Evolutionary conservation across 2,888 invertebrate species (phyloP), one percentile per base, ranked within the genome.

Genomic region (Hirtodrosophila confusa): DNA sequence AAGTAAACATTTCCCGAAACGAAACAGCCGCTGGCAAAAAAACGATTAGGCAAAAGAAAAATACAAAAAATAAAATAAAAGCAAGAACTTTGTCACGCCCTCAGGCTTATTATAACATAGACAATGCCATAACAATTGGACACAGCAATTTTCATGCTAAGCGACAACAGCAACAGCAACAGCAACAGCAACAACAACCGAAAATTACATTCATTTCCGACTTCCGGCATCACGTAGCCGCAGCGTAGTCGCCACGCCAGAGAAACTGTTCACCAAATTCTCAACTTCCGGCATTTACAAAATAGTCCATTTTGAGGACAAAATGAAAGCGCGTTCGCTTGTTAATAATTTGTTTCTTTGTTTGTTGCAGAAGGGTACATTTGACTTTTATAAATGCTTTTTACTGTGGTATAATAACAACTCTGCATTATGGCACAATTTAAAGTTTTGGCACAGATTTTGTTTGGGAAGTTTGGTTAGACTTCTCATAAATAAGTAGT

Each of bases 211-310:
- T 77, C 64, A 71, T 83, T 83, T 82, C 75, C 80, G 56, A 58
- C 84, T 71, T 77, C 86, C 84, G 79, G 65, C 64, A 67, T 86
- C 86, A 86, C 84, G 86, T 86, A 71, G 80, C 77, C 80, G 66
- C 72, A 65, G 49, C 54, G 56, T 58, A 36, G 66, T 54, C 40
- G 39, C 58, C 62, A 54, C 27, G 39, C 49, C 61, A 35, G 58
- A 48, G 61, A 53, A 61, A 68, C 51, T 63, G 61, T 43, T 27
- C 66, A 69, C 47, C 69, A 64, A 77, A 69, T 75, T 75, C 51
- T 45, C 41, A 66, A 60, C 79, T 67, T 78, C 85, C 85, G 75
- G 72, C 47, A 41, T 64, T 57, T 54, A 61, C 57, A 63, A 67
- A 67, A 74, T 61, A 53, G 65, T 64, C 40, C 10, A 31, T 45